Percentiles rank a stretch among this genome's conserved stretches.
These are phyloP conservation scores for Geophilus truncorum DNA, from an alignment of 2,888 invertebrate species.

Conservation along the genomic window DNA sequence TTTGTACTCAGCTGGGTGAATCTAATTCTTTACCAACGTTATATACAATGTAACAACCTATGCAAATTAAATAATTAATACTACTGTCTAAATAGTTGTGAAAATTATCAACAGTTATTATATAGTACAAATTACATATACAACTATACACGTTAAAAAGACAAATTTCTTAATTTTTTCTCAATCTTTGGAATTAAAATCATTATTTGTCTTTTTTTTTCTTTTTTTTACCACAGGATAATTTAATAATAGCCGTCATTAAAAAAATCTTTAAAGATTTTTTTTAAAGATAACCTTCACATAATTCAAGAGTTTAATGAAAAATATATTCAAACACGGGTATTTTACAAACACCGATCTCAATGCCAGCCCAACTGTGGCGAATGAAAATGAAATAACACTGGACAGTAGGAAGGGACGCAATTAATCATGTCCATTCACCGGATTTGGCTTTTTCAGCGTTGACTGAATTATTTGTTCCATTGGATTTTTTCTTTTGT, in stretches of 20 bases:
- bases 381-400: background rate
- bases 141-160: background rate
- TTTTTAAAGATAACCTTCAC: background rate
- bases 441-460: background rate
- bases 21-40: background rate
- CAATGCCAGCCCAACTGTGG: background rate
- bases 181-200: background rate
- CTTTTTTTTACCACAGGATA: background rate
- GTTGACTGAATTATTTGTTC: background rate
- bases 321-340: background rate
- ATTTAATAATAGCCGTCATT: background rate
- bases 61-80: background rate
- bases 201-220: background rate
- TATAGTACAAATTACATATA: background rate
- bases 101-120: background rate
- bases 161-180: background rate
- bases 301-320: background rate
- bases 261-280: background rate
- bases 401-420: background rate
- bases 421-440: background rate
- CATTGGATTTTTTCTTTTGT: background rate
- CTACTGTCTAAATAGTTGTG: background rate
- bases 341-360: background rate
- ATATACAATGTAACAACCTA: background rate
- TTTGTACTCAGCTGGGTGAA: background rate